These are phyloP conservation scores for Sminthurinus aureus DNA, from an alignment of 2,888 invertebrate species.

Conservation along the genomic window DNA sequence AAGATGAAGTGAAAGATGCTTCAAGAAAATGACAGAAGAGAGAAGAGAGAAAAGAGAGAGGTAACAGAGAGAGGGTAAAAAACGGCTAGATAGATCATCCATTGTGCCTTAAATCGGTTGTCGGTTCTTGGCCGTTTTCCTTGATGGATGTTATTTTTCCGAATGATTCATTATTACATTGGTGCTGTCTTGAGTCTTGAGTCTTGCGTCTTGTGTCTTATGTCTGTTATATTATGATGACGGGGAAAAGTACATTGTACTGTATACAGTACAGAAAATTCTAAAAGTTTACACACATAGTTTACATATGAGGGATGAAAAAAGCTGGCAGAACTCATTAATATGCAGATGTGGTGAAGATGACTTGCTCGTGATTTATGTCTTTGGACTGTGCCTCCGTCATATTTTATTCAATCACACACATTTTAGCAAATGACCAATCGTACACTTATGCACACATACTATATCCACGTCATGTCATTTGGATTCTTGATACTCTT, in stretches of 20 bases:
- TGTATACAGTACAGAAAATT: neutral
- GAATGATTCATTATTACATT: conserved; percentile 49
- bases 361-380: conserved; percentile 49
- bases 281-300: conserved; percentile 23
- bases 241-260: too few species aligned
- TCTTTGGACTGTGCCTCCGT: conserved; percentile 49
- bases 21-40: neutral
- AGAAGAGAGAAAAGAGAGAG: conserved; percentile 4
- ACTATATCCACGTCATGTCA: conserved; percentile 25
- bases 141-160: conserved; percentile 45
- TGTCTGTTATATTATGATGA: too few species aligned
- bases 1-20: conserved; percentile 14
- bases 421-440: conserved; percentile 49
- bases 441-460: neutral
- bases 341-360: conserved; percentile 49
- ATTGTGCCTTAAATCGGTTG: conserved; percentile 43
- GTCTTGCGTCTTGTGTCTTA: too few species aligned
- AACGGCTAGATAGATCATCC: conserved; percentile 43
- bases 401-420: conserved; percentile 52
- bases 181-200: conserved; percentile 7
- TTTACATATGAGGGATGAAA: conserved; percentile 34
- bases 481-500: neutral
- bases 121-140: conserved; percentile 31
- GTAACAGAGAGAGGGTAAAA: conserved; percentile 21
- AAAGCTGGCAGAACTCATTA: conserved; percentile 46